A percentile compares a stretch with the other conserved stretches of the same genome.
These are phyloP conservation scores for Solenopsis invicta DNA, from an alignment of 1,140 invertebrate genomes.

Conservation along the genomic window DNA sequence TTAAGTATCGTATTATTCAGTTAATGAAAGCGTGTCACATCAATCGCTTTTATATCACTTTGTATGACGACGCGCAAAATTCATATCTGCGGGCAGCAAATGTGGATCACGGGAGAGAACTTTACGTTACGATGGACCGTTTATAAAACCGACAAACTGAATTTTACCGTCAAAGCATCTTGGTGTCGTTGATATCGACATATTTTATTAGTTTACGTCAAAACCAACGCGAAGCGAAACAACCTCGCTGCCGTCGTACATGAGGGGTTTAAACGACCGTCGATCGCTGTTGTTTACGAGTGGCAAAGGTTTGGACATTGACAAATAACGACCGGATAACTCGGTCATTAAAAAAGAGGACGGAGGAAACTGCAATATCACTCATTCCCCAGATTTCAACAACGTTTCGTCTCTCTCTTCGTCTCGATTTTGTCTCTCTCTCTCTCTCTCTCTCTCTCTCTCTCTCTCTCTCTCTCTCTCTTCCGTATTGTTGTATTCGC, in stretches of 20 bases:
- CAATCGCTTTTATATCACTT: not conserved
- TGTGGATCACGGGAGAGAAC: not conserved
- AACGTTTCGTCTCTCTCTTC: not conserved
- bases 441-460: too few species aligned
- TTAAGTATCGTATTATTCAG: not conserved
- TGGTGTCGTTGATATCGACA: constrained; percentile 21
- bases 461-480: not conserved
- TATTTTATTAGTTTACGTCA: constrained; percentile 51
- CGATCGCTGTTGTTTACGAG: constrained; percentile 20
- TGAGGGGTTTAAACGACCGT: constrained; percentile 4
- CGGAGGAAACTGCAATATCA: not conserved
- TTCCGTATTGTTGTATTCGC: not conserved
- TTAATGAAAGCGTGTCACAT: not conserved
- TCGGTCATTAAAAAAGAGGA: constrained; percentile 26
- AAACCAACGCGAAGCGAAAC: constrained; percentile 11
- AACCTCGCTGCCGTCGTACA: not conserved
- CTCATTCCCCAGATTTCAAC: constrained; percentile 16
- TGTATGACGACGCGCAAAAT: not conserved
- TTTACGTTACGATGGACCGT: constrained; percentile 6
- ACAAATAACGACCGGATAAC: not conserved
- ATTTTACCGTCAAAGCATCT: not conserved
- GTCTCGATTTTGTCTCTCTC: too few species aligned
- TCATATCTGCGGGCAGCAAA: not conserved
- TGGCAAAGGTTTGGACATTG: constrained; percentile 18
- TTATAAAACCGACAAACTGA: constrained; percentile 27